These are phyloP conservation scores for Muscicapa striata DNA, from an alignment of 2,797 vertebrate genomes.

Conservation along the genomic window DNA sequence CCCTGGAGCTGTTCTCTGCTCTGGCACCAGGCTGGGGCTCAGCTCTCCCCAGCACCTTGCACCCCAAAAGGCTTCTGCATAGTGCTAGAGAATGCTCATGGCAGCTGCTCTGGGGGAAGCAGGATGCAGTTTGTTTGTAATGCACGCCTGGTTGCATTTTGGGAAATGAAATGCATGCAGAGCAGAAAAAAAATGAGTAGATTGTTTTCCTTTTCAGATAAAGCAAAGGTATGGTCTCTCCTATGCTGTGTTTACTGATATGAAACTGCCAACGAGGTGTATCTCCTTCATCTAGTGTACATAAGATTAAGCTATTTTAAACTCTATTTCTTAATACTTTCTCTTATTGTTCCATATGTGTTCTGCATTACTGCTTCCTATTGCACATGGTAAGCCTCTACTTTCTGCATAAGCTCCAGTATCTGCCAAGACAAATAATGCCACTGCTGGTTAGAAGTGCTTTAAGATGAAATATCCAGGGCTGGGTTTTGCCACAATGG, in stretches of 20 bases:
- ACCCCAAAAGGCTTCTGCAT: slow-evolving; percentile 78
- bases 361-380: slow-evolving; percentile 60
- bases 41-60: slow-evolving; percentile 42
- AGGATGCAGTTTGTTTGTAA: slow-evolving; percentile 54
- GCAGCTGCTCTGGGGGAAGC: slow-evolving; percentile 55
- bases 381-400: slow-evolving; percentile 58
- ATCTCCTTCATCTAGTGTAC: neutral
- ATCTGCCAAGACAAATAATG: neutral
- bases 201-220: slow-evolving; percentile 78
- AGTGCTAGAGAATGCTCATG: slow-evolving; percentile 68
- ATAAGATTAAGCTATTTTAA: neutral
- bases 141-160: slow-evolving; percentile 79
- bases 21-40: neutral
- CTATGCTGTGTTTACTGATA: slow-evolving; percentile 53
- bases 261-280: slow-evolving; percentile 24
- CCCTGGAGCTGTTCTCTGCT: too few species aligned
- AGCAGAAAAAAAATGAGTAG: slow-evolving; percentile 61
- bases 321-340: neutral
- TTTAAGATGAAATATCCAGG: neutral
- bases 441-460: slow-evolving; percentile 2
- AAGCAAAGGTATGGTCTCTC: slow-evolving; percentile 75
- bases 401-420: slow-evolving; percentile 34
- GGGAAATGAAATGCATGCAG: slow-evolving; percentile 80
- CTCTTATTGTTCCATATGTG: neutral
- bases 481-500: neutral